phyloP scores from a whole-genome alignment of 2,797 vertebrate genomes.

The Cynodonichthys magdalenae region DNA sequence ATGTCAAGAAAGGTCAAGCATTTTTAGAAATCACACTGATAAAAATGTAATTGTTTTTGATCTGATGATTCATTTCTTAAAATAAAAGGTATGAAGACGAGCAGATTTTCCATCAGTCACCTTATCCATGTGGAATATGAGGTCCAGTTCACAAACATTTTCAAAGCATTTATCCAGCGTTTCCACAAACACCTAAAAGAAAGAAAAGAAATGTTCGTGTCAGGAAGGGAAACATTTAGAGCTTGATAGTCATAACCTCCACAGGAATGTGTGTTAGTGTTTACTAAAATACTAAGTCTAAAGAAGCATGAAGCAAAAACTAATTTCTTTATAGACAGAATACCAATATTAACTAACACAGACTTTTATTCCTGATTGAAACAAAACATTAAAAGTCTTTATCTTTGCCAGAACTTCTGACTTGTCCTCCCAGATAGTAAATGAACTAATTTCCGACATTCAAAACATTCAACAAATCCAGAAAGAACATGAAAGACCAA shows the following conservation, averaged over 20 bases:
- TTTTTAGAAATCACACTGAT: neutral
- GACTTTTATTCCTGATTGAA: no score
- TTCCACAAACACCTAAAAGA: constrained; percentile 93
- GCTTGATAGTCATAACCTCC: neutral
- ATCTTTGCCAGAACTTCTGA: no score
- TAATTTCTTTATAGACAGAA: no score
- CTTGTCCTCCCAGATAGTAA: neutral
- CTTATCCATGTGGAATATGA: constrained; percentile 99
- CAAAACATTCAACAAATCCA: neutral
- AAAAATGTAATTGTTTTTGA: neutral
- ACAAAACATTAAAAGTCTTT: neutral
- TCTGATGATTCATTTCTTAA: neutral
- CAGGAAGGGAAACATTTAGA: neutral
- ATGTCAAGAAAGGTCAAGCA: neutral
- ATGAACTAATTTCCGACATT: constrained; percentile 1
- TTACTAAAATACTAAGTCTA: no score
- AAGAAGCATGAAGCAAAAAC: no score
- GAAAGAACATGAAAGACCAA: neutral
- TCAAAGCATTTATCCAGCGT: constrained; percentile 99
- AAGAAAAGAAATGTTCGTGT: neutral
- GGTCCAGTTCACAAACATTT: constrained; percentile 98
- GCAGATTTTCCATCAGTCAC: constrained; percentile 59
- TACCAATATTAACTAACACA: no score
- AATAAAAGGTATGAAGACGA: neutral
- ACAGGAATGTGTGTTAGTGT: no score